A percentile compares a stretch with the other conserved stretches of the same genome.
Conservation (phyloP, 2,888 invertebrate species). For the Drosophila barbarae region DNA sequence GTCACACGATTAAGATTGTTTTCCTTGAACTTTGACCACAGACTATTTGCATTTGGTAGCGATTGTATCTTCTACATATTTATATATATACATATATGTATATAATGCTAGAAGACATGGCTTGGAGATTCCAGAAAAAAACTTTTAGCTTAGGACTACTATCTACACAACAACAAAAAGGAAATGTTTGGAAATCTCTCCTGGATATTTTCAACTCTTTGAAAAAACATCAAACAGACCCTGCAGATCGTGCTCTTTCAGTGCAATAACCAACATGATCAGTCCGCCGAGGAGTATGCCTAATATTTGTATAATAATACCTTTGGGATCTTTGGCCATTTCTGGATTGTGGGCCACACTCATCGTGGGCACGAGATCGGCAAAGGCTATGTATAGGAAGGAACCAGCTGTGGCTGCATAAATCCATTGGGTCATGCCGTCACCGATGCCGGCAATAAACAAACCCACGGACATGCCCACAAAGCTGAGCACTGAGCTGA, state of each 20-base stretch:
- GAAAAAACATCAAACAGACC: constrained; percentile 47
- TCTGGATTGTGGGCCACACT: constrained; percentile 81
- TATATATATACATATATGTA: not conserved
- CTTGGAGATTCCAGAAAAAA: constrained; percentile 18
- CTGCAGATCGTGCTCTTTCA: constrained; percentile 83
- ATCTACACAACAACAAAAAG: constrained; percentile 21
- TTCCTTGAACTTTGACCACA: constrained; percentile 8
- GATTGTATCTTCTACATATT: not conserved
- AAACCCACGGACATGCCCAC: constrained; percentile 86
- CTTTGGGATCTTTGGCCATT: constrained; percentile 81
- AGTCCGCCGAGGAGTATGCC: constrained; percentile 85
- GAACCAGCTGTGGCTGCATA: constrained; percentile 90
- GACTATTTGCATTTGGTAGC: constrained; percentile 17
- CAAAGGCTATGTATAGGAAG: constrained; percentile 89
- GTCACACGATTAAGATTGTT: not conserved
- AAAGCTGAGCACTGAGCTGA: constrained; percentile 88
- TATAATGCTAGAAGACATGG: constrained; percentile 4
- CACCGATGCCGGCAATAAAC: constrained; percentile 85
- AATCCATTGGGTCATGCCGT: constrained; percentile 86
- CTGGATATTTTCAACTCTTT: constrained; percentile 3
- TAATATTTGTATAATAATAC: constrained; percentile 83
- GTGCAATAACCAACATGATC: constrained; percentile 87
- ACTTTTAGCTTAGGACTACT: constrained; percentile 11
- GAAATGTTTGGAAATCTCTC: not conserved
- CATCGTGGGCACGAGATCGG: constrained; percentile 87